phyloP scores from a whole-genome alignment of 1,140 invertebrate species.

The Periplaneta americana region DNA sequence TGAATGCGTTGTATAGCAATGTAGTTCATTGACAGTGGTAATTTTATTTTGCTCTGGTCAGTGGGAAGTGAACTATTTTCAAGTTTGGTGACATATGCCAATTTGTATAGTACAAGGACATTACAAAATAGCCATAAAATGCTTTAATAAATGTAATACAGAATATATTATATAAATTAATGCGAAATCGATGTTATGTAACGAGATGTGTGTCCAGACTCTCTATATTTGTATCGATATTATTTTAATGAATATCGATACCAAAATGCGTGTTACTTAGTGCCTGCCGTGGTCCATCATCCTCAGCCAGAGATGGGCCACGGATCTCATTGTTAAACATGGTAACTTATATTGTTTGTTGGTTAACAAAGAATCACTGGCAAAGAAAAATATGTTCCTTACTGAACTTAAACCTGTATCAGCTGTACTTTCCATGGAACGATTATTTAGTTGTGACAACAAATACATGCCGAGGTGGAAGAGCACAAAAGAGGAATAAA shows the following conservation, averaged over 20 bases:
- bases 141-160: background rate
- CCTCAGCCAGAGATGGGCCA: constrained; percentile 10
- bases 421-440: background rate
- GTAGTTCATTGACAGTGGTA: no score
- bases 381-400: background rate
- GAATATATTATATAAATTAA: background rate
- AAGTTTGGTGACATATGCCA: background rate
- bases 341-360: background rate
- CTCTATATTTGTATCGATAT: background rate
- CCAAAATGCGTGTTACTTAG: background rate
- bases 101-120: background rate
- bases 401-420: background rate
- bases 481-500: background rate
- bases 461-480: background rate
- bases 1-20: no score
- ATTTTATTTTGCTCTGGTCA: background rate
- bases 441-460: background rate
- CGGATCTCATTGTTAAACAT: background rate
- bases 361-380: background rate
- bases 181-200: no score
- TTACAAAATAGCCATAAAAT: background rate
- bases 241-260: background rate
- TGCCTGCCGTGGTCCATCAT: constrained; percentile 5
- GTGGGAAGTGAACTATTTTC: background rate
- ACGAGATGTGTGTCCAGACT: background rate